Evolutionary conservation across 2,888 invertebrate genomes (phyloP).

Genomic region (Petrolisthes cinctipes): DNA sequence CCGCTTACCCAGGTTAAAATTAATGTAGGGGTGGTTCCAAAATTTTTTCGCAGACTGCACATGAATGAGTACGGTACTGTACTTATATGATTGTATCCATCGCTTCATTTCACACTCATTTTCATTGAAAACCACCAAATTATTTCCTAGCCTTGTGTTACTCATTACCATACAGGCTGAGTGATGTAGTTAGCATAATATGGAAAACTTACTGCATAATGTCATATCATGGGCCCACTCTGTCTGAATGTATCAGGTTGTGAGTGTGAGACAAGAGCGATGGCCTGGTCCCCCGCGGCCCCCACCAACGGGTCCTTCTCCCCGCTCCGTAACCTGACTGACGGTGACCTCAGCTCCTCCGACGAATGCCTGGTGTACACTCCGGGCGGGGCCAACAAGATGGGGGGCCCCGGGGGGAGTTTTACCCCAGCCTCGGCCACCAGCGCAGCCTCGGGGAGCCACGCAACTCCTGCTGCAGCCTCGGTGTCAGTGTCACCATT

Average conservation of each 20-base stretch:
- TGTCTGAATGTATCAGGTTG: background rate
- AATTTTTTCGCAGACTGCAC: too few species aligned
- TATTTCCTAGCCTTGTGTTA: too few species aligned
- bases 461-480: background rate
- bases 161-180: too few species aligned
- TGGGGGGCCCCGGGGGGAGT: slow-evolving; percentile 15
- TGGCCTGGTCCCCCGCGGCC: slow-evolving; percentile 46
- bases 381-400: slow-evolving; percentile 29
- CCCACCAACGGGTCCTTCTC: slow-evolving; percentile 45
- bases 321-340: slow-evolving; percentile 45
- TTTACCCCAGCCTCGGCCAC: slow-evolving; percentile 19
- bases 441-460: background rate
- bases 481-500: slow-evolving; percentile 6
- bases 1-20: too few species aligned
- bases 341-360: slow-evolving; percentile 51
- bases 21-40: too few species aligned
- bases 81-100: too few species aligned
- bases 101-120: too few species aligned
- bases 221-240: too few species aligned
- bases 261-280: slow-evolving; percentile 34
- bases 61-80: too few species aligned
- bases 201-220: too few species aligned
- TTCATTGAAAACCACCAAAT: too few species aligned
- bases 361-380: slow-evolving; percentile 53
- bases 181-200: too few species aligned